phyloP scores from a whole-genome alignment of 2,888 invertebrate genomes.

The Molorchus minor region DNA sequence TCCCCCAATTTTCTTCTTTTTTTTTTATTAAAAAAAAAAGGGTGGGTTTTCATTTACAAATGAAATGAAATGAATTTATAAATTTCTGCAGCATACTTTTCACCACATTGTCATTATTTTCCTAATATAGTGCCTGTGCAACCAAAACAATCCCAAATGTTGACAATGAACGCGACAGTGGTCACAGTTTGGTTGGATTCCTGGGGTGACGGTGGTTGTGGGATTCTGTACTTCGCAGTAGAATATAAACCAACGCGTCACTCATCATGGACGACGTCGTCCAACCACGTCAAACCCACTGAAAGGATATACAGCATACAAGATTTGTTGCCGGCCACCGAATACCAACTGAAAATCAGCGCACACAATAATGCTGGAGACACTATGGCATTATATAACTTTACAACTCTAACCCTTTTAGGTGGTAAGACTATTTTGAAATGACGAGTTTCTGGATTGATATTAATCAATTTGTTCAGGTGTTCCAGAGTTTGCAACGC shows the following conservation, averaged over 20 bases:
- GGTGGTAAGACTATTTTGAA: slow-evolving; percentile 68
- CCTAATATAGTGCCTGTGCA: slow-evolving; percentile 72
- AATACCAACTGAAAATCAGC: slow-evolving; percentile 77
- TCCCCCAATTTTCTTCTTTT: too few species aligned
- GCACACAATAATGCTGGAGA: slow-evolving; percentile 90
- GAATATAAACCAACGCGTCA: slow-evolving; percentile 77
- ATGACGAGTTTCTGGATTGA: neutral
- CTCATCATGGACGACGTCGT: slow-evolving; percentile 79
- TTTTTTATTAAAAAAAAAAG: too few species aligned
- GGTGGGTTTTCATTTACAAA: too few species aligned
- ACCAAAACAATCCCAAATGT: slow-evolving; percentile 81
- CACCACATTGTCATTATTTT: neutral
- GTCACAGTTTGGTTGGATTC: slow-evolving; percentile 87
- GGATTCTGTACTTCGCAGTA: slow-evolving; percentile 84
- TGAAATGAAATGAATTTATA: too few species aligned
- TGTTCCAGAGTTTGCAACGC: slow-evolving; percentile 72
- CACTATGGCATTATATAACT: slow-evolving; percentile 83
- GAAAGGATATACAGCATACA: slow-evolving; percentile 84
- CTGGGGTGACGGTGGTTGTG: slow-evolving; percentile 91
- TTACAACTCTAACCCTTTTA: slow-evolving; percentile 80
- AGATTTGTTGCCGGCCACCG: slow-evolving; percentile 79
- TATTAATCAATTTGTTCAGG: slow-evolving; percentile 55
- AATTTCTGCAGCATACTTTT: neutral
- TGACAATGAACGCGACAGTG: slow-evolving; percentile 86
- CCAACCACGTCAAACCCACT: slow-evolving; percentile 82